A percentile compares a stretch with the other conserved stretches of the same genome.
Evolutionary conservation across 1,140 invertebrate species (phyloP).

Genomic region (Magallana gigas): DNA sequence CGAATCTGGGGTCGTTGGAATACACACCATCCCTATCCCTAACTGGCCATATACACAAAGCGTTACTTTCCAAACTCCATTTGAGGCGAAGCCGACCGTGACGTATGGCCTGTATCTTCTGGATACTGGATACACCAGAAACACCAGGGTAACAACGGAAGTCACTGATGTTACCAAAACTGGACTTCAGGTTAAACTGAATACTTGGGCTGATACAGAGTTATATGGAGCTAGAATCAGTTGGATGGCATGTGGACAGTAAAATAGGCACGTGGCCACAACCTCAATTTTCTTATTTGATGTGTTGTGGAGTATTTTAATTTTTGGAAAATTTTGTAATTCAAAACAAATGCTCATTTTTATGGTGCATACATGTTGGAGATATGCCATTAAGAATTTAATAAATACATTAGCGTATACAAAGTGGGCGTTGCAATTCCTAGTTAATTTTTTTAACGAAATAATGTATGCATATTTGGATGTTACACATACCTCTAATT

Average conservation of each 20-base stretch:
- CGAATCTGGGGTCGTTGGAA: neutral
- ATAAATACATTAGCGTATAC: too few relatives aligned
- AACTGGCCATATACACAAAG: neutral
- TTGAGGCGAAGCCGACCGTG: neutral
- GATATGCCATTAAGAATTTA: too few relatives aligned
- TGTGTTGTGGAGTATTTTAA: neutral
- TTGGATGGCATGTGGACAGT: slow-evolving; percentile 9
- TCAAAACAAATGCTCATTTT: too few relatives aligned
- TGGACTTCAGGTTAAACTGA: neutral
- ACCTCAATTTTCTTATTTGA: neutral
- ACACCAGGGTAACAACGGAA: neutral
- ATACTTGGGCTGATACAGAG: neutral
- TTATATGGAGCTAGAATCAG: neutral
- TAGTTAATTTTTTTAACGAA: too few relatives aligned
- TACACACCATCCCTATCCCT: neutral
- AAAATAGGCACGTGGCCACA: neutral
- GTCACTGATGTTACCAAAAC: neutral
- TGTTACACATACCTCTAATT: too few relatives aligned
- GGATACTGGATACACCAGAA: neutral
- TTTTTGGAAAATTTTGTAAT: too few relatives aligned
- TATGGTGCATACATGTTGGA: too few relatives aligned
- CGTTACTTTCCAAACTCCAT: neutral
- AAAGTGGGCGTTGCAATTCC: too few relatives aligned
- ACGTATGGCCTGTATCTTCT: neutral
- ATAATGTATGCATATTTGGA: too few relatives aligned